Percentiles rank a stretch among this genome's conserved stretches.
These are phyloP conservation scores for Euura saliciscinereae DNA, from an alignment of 1,140 invertebrate species.

Conservation along the genomic window DNA sequence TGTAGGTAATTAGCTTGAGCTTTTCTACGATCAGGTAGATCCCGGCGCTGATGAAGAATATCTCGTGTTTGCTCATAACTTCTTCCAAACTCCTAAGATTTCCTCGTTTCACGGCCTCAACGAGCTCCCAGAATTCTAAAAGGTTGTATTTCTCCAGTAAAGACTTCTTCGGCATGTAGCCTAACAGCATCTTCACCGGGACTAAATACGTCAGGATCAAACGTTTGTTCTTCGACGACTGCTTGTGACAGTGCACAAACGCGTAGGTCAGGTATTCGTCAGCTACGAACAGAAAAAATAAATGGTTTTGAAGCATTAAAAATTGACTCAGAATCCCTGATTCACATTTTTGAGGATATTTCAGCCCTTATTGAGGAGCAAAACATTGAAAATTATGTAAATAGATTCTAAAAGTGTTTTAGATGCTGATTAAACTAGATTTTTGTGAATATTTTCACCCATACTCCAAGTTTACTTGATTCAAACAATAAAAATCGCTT, in stretches of 20 bases:
- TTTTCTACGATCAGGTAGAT: slow-evolving; percentile 98
- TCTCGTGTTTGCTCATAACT: slow-evolving; percentile 85
- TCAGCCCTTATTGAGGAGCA: too few species aligned
- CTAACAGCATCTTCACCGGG: slow-evolving; percentile 96
- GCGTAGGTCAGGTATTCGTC: slow-evolving; percentile 92
- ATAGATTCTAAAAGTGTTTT: too few species aligned
- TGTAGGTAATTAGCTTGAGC: slow-evolving; percentile 91
- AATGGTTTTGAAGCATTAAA: slow-evolving; percentile 9
- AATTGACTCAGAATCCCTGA: too few species aligned
- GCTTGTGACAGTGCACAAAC: slow-evolving; percentile 87
- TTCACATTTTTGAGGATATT: too few species aligned
- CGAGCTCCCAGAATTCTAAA: slow-evolving; percentile 87
- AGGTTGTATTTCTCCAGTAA: slow-evolving; percentile 91
- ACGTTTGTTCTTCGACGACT: slow-evolving; percentile 87
- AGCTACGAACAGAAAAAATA: slow-evolving; percentile 65
- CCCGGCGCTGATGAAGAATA: slow-evolving; percentile 93
- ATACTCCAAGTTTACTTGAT: too few species aligned
- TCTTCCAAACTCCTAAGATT: slow-evolving; percentile 84
- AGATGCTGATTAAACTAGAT: too few species aligned
- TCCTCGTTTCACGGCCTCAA: slow-evolving; percentile 86
- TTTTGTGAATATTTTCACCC: too few species aligned
- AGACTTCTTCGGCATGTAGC: slow-evolving; percentile 83
- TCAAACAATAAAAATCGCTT: too few species aligned
- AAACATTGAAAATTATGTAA: too few species aligned
- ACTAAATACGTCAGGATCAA: slow-evolving; percentile 95